Evolutionary conservation across 2,113 vertebrate species (phyloP).

Genomic region (Rhabdomys dilectus): DNA sequence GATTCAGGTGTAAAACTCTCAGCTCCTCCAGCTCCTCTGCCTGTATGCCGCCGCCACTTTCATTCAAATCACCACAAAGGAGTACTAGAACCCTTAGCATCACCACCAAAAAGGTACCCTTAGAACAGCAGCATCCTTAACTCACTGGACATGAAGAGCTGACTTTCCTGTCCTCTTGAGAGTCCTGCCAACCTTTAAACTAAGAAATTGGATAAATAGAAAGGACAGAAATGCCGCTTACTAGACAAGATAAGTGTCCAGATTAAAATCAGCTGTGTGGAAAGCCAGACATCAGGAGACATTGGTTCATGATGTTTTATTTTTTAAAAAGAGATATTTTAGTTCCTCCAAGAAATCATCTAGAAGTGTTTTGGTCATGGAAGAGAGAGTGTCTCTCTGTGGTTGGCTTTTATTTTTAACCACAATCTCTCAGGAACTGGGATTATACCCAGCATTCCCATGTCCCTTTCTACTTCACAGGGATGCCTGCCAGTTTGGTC

Average conservation of each 20-base stretch:
- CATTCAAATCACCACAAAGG: background rate
- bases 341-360: slow-evolving; percentile 31
- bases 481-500: background rate
- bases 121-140: background rate
- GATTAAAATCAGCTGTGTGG: background rate
- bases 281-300: background rate
- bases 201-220: background rate
- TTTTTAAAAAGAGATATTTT: background rate
- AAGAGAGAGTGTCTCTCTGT: background rate
- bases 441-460: background rate
- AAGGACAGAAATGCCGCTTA: background rate
- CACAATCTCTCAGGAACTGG: background rate
- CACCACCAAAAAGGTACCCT: background rate
- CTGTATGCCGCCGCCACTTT: no score
- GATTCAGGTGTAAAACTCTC: no score
- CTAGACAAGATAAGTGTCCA: background rate
- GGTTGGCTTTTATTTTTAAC: slow-evolving; percentile 38
- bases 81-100: background rate
- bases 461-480: rapidly evolving
- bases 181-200: background rate
- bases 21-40: no score
- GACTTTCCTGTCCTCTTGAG: background rate
- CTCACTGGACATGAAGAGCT: background rate
- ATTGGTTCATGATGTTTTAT: background rate
- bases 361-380: background rate